Evolutionary conservation across 2,888 invertebrate genomes (phyloP).

Genomic region (Pristionchus maxplancki): DNA sequence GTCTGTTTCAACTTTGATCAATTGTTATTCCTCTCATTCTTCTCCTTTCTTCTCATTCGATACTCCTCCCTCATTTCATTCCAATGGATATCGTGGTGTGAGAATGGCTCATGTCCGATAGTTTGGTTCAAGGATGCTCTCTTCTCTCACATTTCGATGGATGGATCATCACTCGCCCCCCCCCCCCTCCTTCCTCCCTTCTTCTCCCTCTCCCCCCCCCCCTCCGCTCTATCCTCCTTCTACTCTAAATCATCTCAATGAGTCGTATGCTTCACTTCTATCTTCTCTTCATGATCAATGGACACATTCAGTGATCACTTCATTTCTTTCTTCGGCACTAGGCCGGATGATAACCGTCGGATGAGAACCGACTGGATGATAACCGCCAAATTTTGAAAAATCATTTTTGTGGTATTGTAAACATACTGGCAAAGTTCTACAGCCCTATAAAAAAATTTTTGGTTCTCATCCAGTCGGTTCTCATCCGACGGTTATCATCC

Average conservation of each 20-base stretch:
- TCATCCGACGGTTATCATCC: too few species aligned
- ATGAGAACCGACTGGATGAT: too few species aligned
- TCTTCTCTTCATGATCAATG: background rate
- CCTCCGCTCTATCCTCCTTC: background rate
- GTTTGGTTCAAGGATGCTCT: conserved; percentile 20
- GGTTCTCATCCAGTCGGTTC: too few species aligned
- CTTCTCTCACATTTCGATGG: background rate
- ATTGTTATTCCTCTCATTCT: background rate
- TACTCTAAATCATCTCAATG: conserved; percentile 23
- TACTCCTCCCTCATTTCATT: conserved; percentile 1
- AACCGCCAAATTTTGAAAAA: too few species aligned
- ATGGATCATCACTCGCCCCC: background rate
- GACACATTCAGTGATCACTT: background rate
- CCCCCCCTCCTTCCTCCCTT: background rate
- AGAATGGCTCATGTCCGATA: conserved; percentile 12
- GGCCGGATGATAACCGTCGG: too few species aligned
- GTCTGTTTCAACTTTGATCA: too few species aligned
- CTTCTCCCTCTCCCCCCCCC: background rate
- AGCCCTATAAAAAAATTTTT: too few species aligned
- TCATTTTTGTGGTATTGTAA: too few species aligned
- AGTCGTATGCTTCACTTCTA: conserved; percentile 1
- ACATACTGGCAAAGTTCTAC: too few species aligned
- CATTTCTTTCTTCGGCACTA: too few species aligned
- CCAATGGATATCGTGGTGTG: background rate
- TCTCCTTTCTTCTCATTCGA: background rate